Evolutionary conservation across 2,888 invertebrate species (phyloP), one percentile per base, ranked within the genome.

Genomic region (Stenolophus ochropezus): DNA sequence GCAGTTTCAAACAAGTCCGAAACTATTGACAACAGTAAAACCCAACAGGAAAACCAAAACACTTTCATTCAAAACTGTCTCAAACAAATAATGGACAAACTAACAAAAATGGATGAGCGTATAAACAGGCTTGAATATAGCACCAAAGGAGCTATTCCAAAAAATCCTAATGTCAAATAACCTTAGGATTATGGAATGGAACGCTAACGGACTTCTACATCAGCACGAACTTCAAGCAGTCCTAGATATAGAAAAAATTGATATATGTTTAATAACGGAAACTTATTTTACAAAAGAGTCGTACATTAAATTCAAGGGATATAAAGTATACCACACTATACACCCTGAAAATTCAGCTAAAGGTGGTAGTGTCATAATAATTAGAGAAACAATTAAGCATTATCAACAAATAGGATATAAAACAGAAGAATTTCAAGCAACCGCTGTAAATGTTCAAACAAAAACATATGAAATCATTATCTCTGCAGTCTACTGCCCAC

Each of bases 201-300:
- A n/a, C n/a, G n/a, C n/a, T 65, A 84, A 84, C 76, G 84, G 83
- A 47, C 82, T 84, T 8, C 75, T 84, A 76, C 82, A 83, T 80
- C 82, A 84, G 56, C 81, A 84, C 42, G 83, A 84, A 77, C 51
- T 84, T 53, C 83, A 83, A 81, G 75, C n/a, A n/a, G n/a, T n/a
- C n/a, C n/a, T n/a, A n/a, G n/a, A n/a, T n/a, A n/a, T n/a, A n/a
- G n/a, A n/a, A n/a, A n/a, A n/a, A n/a, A n/a, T n/a, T n/a, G n/a
- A n/a, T n/a, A n/a, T n/a, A n/a, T n/a, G n/a, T n/a, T n/a, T n/a
- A n/a, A n/a, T n/a, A n/a, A n/a, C n/a, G n/a, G n/a, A n/a, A n/a
- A n/a, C n/a, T n/a, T n/a, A n/a, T n/a, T n/a, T n/a, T n/a, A n/a
- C n/a, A n/a, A 84, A 84, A 23, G 69, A 84, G 69, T 83, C 83